A percentile compares a stretch with the other conserved stretches of the same genome.
These are phyloP conservation scores for Bradypodion pumilum DNA, from an alignment of 2,797 vertebrate species.

Conservation along the genomic window DNA sequence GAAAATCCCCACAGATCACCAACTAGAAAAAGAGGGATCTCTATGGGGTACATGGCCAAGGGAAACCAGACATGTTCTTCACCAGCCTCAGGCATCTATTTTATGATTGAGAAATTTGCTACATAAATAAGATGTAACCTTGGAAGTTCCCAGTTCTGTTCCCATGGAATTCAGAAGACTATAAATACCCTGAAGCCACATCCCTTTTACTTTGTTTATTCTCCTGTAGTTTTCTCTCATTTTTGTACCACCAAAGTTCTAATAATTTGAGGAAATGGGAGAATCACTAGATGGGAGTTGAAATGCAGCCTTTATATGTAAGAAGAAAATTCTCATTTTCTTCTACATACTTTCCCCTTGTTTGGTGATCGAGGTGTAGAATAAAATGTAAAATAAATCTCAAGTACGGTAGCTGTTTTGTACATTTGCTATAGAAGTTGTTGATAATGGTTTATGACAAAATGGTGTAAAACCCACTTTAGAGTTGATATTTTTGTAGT, in stretches of 20 bases:
- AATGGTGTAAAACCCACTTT: not conserved
- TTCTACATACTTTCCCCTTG: not conserved
- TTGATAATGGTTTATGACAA: not conserved
- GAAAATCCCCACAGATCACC: not conserved
- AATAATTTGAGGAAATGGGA: slow-evolving; percentile 4
- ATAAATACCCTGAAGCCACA: not conserved
- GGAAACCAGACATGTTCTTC: not conserved
- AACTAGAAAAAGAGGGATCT: not conserved
- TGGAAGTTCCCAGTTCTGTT: too few relatives aligned
- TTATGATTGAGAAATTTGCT: too few relatives aligned
- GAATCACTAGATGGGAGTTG: not conserved
- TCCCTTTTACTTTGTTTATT: not conserved
- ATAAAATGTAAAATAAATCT: not conserved
- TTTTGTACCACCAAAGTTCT: not conserved
- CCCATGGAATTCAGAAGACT: too few relatives aligned
- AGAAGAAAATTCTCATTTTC: not conserved
- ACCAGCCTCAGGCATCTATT: not conserved
- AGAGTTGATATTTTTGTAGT: not conserved
- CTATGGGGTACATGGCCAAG: not conserved
- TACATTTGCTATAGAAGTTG: not conserved
- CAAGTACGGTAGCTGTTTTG: slow-evolving; percentile 4
- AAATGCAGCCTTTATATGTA: not conserved
- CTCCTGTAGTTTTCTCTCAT: not conserved
- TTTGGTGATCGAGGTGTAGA: not conserved
- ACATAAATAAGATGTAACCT: too few relatives aligned